Base-by-base conservation (phyloP, 2,113 vertebrate genomes). In the Oxyura jamaicensis region DNA sequence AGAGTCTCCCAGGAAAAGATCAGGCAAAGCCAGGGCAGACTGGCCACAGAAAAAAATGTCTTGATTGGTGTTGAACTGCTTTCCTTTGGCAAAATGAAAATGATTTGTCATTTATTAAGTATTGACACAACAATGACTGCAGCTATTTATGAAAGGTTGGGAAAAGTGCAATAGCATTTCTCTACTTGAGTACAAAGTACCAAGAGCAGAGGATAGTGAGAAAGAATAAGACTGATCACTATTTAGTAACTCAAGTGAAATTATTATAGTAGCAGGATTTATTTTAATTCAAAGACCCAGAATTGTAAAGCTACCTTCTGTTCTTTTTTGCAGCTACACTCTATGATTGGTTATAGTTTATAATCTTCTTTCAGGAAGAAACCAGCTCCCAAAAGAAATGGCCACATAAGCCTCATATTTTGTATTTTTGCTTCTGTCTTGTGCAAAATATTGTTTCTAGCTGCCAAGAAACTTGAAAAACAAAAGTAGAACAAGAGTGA, bases 341-440 rank as follows among this genome's bases (percentile, higher is more conserved):
- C 15, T 35, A 20, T 19, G 17, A 42, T 79, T 90, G 74, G 5
- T 67, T 88, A 36, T 71, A 59, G 19, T 18, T 92, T 90, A 77
- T 84, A 44, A 59, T 77, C 22, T 78, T 91, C n/a, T 66, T 91
- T 66, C 52, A 82, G 52, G 77, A 89, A 78, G 19, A 92, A 94
- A 89, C 1, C 5, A 48, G 18, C 3, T 91, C 15, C 42, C 53
- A 53, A 44, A 80, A 83, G 31, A 90, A 88, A 66, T 15, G 4
- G 6, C 22, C 10, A 44, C 6, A 14, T 35, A 72, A 81, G 50
- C 18, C 23, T 75, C 26, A 18, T 39, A 17, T n/a, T 91, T 69
- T 60, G 2, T 9, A 56, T 73, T 88, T 86, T 83, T 89, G 11
- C 31, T 78, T 56, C 28, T 10, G 50, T 82, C 33, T 85, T 56